These are phyloP conservation scores for Penaeus monodon DNA, from an alignment of 2,888 invertebrate species.

Conservation along the genomic window DNA sequence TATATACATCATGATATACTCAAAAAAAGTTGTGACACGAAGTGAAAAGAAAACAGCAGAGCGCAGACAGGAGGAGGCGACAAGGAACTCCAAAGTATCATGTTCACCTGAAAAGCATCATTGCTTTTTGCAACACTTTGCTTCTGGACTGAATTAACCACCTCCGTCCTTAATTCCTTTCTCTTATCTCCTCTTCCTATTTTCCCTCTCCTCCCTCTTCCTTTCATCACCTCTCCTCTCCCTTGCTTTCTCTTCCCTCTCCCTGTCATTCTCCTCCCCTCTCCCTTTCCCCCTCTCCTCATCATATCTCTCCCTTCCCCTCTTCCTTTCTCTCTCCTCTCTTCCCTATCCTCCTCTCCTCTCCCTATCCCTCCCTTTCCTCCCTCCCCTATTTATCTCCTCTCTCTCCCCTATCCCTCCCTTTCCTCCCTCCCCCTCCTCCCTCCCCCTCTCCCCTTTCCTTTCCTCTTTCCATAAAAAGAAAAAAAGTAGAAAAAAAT, in stretches of 20 bases:
- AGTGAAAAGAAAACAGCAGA: too few relatives aligned
- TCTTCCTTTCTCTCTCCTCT: neutral
- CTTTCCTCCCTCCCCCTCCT: neutral
- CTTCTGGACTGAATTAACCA: too few relatives aligned
- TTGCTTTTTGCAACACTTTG: too few relatives aligned
- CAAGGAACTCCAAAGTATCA: too few relatives aligned
- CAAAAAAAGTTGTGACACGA: too few relatives aligned
- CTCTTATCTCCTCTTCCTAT: neutral
- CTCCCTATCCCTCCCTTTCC: too few relatives aligned
- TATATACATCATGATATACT: too few relatives aligned
- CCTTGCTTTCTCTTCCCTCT: neutral
- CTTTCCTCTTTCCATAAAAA: neutral
- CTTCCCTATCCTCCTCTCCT: neutral
- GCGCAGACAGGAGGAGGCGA: too few relatives aligned
- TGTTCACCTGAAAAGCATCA: too few relatives aligned
- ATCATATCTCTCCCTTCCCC: neutral
- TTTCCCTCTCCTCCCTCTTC: neutral
- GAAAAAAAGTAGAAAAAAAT: too few relatives aligned
- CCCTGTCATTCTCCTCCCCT: neutral
- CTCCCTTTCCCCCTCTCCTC: neutral
- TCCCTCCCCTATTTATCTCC: neutral
- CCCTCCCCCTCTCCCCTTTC: neutral
- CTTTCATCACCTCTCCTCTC: neutral
- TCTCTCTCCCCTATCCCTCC: neutral
- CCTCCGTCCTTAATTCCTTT: neutral